Base-by-base conservation (phyloP, 2,797 vertebrate genomes). In the Phoebastria nigripes region DNA sequence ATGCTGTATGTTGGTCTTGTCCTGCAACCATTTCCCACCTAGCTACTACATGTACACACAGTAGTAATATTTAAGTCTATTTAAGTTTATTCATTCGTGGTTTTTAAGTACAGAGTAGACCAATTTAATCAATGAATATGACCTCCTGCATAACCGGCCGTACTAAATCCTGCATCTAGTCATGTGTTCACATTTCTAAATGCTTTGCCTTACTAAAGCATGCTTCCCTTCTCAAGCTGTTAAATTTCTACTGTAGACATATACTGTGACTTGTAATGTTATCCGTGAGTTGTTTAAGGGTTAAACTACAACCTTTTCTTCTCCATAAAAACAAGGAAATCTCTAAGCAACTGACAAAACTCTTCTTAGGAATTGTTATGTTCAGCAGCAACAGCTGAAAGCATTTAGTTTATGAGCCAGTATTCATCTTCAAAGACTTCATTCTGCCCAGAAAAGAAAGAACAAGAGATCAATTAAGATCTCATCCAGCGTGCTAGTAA, bases 401-500 rank as follows among this genome's bases (percentile, higher is more conserved):
- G 52, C 93, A 82, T 95, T 97, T 97, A 96, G 86, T 93, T 96
- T 94, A 95, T 94, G 93, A 96, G 95, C 90, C 94, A 96, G 93
- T 80, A 96, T 94, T 93, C 94, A 77, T 90, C 95, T 96, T 96
- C 96, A 97, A 96, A 96, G 96, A 56, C 83, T 95, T 82, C 37
- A 61, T 93, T 95, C 93, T 97, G 86, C 90, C 93, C 90, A 95
- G 96, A 94, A 89, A 94, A 95, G 95, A 95, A 95, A 90, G 88
- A 96, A 96, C 94, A 97, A 96, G 96, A 96, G 94, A 96, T 96
- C 94, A 97, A 94, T 96, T 97, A 95, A 97, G 93, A 96, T 95
- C 88, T 93, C 67, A 7, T 95, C 85, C 94, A 96, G 78, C 2
- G 0, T 77, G 66, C 92, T 92, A 76, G 80, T 42, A 94, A 94